These are phyloP conservation scores for Polietes domitor DNA, from an alignment of 2,888 invertebrate species.

Conservation along the genomic window DNA sequence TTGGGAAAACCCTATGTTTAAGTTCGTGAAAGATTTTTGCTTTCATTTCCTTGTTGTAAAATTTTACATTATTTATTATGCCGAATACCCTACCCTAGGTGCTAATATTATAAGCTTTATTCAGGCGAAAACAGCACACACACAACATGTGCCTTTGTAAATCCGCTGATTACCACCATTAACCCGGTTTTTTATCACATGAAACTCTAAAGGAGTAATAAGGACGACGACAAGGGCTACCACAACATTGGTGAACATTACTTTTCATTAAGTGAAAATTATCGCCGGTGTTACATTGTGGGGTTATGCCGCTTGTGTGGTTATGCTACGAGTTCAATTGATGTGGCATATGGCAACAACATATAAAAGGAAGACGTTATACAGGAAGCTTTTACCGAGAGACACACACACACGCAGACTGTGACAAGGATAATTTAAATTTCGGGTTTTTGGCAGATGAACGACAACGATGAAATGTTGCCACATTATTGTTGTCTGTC, in stretches of 20 bases:
- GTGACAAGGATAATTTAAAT: constrained; percentile 14
- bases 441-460: background rate
- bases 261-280: constrained; percentile 61
- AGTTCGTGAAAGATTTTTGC: too few relatives aligned
- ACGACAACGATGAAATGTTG: constrained; percentile 32
- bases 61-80: too few relatives aligned
- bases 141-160: background rate
- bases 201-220: background rate
- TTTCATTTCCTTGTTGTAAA: too few relatives aligned
- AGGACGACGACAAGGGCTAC: background rate
- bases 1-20: too few relatives aligned
- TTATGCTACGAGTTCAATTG: constrained; percentile 23
- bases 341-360: constrained; percentile 4
- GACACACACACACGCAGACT: background rate
- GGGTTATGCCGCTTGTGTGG: constrained; percentile 55
- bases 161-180: constrained; percentile 49
- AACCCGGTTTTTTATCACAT: background rate
- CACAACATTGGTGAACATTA: constrained; percentile 44
- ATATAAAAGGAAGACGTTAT: background rate
- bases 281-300: constrained; percentile 48
- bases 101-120: background rate
- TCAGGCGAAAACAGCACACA: background rate
- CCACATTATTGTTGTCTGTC: background rate
- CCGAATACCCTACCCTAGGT: background rate
- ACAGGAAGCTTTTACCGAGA: background rate